Conservation (phyloP, 2,888 invertebrate species). For the Ochlodes sylvanus region DNA sequence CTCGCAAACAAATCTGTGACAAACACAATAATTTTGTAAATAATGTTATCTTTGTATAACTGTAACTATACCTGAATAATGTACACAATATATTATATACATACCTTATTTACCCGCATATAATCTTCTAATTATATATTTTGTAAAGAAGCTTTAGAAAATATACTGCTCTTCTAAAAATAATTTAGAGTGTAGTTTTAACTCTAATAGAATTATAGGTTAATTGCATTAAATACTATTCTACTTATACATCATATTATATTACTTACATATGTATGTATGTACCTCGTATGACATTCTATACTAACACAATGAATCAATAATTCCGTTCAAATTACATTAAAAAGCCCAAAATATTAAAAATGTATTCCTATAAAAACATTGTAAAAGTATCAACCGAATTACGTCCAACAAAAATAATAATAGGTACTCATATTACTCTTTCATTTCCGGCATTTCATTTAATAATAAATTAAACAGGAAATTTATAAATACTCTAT, state of each 20-base stretch:
- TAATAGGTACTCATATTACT: no score
- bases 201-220: neutral
- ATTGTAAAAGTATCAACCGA: no score
- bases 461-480: no score
- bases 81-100: conserved; percentile 42
- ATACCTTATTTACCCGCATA: conserved; percentile 31
- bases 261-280: no score
- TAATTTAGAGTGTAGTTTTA: neutral
- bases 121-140: conserved; percentile 26
- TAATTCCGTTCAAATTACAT: neutral
- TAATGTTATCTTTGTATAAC: conserved; percentile 47
- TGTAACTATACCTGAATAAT: conserved; percentile 45
- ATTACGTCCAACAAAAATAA: no score
- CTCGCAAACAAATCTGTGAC: conserved; percentile 76
- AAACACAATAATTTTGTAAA: conserved; percentile 81
- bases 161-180: neutral
- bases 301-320: neutral
- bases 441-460: no score
- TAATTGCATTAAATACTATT: neutral
- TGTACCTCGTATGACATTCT: no score
- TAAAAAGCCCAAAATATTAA: no score
- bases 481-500: no score
- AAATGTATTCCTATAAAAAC: no score
- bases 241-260: neutral
- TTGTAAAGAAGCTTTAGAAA: conserved; percentile 29